These are phyloP conservation scores for Tychaedon coryphoeus DNA, from an alignment of 2,113 vertebrate species.

Conservation along the genomic window DNA sequence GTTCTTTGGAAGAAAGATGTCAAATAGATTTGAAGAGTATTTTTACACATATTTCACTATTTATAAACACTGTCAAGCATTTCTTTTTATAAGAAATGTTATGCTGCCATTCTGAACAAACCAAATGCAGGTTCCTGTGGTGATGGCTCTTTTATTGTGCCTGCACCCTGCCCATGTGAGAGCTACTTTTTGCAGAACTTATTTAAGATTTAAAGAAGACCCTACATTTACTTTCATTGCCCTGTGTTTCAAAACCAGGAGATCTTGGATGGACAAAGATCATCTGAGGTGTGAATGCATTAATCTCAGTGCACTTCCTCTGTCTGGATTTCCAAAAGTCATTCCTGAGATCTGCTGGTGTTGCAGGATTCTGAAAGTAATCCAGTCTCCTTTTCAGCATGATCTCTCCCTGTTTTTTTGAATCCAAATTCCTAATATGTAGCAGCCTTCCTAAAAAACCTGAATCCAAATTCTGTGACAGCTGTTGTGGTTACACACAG, in stretches of 20 bases:
- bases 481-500: background rate
- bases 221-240: background rate
- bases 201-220: conserved; percentile 2
- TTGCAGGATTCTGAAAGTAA: background rate
- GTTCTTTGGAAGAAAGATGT: background rate
- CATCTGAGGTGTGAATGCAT: background rate
- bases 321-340: background rate
- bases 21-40: background rate
- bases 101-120: background rate
- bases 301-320: background rate
- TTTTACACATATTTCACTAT: conserved; percentile 23
- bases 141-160: background rate
- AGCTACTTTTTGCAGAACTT: background rate
- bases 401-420: background rate
- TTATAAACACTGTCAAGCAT: conserved; percentile 7
- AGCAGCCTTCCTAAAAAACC: background rate
- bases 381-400: background rate
- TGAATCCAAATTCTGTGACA: background rate
- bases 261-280: background rate
- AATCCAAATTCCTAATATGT: background rate
- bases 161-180: background rate
- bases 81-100: background rate
- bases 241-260: background rate
- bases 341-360: background rate
- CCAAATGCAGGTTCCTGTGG: background rate